A percentile compares a stretch with the other conserved stretches of the same genome.
phyloP scores from a whole-genome alignment of 2,888 invertebrate species.

The Copidosoma aretas region DNA sequence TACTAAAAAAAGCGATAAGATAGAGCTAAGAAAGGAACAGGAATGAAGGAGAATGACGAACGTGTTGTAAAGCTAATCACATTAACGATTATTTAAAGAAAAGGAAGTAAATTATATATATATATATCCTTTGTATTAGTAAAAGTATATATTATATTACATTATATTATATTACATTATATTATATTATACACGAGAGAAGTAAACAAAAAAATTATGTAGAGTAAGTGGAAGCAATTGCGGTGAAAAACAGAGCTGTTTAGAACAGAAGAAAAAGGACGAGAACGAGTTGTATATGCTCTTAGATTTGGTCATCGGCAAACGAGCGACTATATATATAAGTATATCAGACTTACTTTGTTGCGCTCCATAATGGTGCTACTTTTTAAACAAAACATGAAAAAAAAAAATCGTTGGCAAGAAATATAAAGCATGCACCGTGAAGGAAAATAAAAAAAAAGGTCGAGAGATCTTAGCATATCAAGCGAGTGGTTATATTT shows the following conservation, averaged over 20 bases:
- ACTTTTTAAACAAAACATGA: no score
- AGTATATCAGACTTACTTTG: no score
- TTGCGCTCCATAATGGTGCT: no score
- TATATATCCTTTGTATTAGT: no score
- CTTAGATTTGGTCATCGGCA: no score
- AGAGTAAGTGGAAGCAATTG: constrained; percentile 36
- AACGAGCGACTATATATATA: no score
- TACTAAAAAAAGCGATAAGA: constrained; percentile 45
- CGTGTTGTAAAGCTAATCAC: constrained; percentile 46
- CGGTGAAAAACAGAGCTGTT: no score
- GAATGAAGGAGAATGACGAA: not conserved
- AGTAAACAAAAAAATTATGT: constrained; percentile 31
- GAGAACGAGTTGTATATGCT: no score
- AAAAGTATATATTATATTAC: constrained; percentile 33
- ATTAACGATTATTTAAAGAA: constrained; percentile 33
- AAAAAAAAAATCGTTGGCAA: no score
- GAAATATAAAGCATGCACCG: not conserved
- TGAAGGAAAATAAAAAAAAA: constrained; percentile 47
- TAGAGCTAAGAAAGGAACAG: constrained; percentile 15
- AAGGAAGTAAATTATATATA: no score
- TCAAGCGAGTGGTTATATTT: constrained; percentile 57
- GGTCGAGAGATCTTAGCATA: constrained; percentile 57
- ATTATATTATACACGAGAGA: constrained; percentile 39
- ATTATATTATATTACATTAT: constrained; percentile 42
- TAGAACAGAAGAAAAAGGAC: no score